phyloP scores from a whole-genome alignment of 2,797 vertebrate genomes.

The Coluber constrictor region DNA sequence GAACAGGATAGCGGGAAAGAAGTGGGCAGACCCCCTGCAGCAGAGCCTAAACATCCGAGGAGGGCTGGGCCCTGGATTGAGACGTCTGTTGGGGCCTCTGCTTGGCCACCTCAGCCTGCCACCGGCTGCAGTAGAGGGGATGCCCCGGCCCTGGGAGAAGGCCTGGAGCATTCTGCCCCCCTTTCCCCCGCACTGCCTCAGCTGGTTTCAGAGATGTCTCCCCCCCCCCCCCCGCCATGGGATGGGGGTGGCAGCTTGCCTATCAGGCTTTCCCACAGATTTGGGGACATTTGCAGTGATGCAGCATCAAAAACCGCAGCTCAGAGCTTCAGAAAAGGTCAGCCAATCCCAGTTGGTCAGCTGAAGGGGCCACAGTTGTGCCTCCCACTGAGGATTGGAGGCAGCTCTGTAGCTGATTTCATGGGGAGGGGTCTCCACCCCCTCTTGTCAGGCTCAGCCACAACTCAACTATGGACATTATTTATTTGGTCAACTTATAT shows the following conservation, averaged over 20 bases:
- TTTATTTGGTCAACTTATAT: too few species aligned
- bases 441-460: neutral
- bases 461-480: neutral
- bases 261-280: neutral
- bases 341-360: neutral
- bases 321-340: neutral
- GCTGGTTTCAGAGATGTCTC: neutral
- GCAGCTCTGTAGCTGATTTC: neutral
- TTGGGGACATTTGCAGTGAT: neutral
- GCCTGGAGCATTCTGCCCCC: neutral
- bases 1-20: too few species aligned
- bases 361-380: neutral
- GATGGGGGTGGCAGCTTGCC: neutral
- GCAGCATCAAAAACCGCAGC: too few species aligned
- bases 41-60: neutral
- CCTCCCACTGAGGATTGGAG: neutral
- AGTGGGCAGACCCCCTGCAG: neutral
- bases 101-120: neutral
- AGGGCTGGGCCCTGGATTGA: neutral
- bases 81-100: neutral
- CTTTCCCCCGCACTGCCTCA: neutral
- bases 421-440: neutral
- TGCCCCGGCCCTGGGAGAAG: too few species aligned
- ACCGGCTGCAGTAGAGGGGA: neutral
- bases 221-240: neutral